phyloP scores from a whole-genome alignment of 2,113 vertebrate species.

The Xerus inauris region DNA sequence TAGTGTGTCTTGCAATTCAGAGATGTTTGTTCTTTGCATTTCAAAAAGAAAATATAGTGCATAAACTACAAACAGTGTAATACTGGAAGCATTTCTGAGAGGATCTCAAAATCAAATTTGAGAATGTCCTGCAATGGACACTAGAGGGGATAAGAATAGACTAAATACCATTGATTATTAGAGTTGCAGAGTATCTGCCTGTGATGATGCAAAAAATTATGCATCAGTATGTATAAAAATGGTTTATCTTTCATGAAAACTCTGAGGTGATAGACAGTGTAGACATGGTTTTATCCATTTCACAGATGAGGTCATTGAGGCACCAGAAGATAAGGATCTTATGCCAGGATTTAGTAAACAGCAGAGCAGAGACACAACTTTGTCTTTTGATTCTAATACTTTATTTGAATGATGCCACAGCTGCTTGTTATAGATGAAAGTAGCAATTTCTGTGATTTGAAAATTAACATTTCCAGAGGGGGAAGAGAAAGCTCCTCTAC shows the following conservation, averaged over 20 bases:
- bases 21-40: not conserved
- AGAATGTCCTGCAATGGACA: not conserved
- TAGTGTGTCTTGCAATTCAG: not conserved
- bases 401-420: not conserved
- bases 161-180: not conserved
- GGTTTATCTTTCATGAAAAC: not conserved
- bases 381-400: not conserved
- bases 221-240: not conserved
- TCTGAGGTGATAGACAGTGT: not conserved
- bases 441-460: slow-evolving; percentile 29
- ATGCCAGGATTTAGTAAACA: not conserved
- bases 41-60: not conserved
- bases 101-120: not conserved
- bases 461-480: slow-evolving; percentile 58
- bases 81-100: not conserved
- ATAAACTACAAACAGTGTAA: not conserved
- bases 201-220: not conserved
- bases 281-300: not conserved
- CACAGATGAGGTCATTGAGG: not conserved
- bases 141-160: not conserved
- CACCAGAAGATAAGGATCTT: not conserved
- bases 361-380: not conserved
- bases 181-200: not conserved
- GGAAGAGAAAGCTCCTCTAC: not conserved
- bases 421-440: not conserved